A percentile compares a stretch with the other conserved stretches of the same genome.
Evolutionary conservation across 2,113 vertebrate species (phyloP).

Genomic region (Meriones unguiculatus): DNA sequence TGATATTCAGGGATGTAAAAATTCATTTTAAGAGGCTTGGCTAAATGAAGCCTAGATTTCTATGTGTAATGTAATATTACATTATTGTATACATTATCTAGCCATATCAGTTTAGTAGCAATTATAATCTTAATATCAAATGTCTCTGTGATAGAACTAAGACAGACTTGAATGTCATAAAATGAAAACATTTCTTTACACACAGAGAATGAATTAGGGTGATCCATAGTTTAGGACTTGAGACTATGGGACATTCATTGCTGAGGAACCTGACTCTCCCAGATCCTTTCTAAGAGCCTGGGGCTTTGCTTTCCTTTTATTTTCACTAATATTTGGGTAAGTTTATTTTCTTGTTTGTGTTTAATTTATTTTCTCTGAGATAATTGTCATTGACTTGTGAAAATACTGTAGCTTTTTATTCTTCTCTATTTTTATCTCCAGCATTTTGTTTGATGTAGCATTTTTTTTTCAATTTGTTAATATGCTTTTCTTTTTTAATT

Average conservation of each 20-base stretch:
- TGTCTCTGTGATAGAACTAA: not conserved
- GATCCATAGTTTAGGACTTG: not conserved
- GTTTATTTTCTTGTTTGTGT: slow-evolving; percentile 44
- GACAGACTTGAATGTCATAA: not conserved
- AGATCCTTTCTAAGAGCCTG: not conserved
- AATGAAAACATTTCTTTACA: not conserved
- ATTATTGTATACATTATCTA: slow-evolving; percentile 14
- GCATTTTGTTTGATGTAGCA: not conserved
- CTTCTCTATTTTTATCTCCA: not conserved
- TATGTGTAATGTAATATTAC: not conserved
- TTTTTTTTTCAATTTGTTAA: too few relatives aligned
- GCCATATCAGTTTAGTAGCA: not conserved
- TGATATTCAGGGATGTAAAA: not conserved
- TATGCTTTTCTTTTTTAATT: too few relatives aligned
- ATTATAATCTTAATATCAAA: slow-evolving; percentile 33
- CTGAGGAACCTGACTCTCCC: not conserved
- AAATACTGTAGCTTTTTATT: not conserved
- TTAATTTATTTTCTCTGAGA: slow-evolving; percentile 51
- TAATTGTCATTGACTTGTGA: slow-evolving; percentile 46
- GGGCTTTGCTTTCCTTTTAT: not conserved
- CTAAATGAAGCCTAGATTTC: not conserved
- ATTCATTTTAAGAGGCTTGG: not conserved
- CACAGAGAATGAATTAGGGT: not conserved
- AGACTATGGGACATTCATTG: not conserved
- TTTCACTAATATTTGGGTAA: slow-evolving; percentile 35